A percentile compares a stretch with the other conserved stretches of the same genome.
Evolutionary conservation across 2,888 invertebrate species (phyloP).

Genomic region (Sphinx pinastri): DNA sequence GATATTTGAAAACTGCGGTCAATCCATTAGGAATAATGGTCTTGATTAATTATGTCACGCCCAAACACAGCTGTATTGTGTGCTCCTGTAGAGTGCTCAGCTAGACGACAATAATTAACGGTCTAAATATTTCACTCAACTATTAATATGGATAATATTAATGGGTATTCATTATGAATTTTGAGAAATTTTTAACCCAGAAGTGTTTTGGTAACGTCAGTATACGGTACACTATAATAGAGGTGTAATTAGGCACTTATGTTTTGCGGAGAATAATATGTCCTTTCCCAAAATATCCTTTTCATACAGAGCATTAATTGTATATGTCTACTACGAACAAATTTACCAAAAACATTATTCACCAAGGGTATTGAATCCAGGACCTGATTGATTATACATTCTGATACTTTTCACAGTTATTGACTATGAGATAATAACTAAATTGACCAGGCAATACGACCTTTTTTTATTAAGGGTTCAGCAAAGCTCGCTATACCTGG

Average conservation of each 20-base stretch:
- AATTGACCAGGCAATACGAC: no score
- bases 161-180: neutral
- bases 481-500: no score
- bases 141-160: neutral
- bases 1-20: slow-evolving; percentile 5
- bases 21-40: slow-evolving; percentile 18
- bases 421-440: no score
- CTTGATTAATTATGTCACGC: slow-evolving; percentile 20
- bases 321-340: no score
- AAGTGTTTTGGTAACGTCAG: neutral
- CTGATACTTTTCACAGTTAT: no score
- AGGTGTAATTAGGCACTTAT: no score
- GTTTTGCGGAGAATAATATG: no score
- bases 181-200: neutral
- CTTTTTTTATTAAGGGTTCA: no score
- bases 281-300: no score
- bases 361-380: no score
- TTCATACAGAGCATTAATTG: no score
- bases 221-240: neutral
- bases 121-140: slow-evolving; percentile 11
- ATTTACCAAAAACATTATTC: neutral
- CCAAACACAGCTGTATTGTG: slow-evolving; percentile 15
- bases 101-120: slow-evolving; percentile 8
- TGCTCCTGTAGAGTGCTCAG: slow-evolving; percentile 13
- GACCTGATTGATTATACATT: no score